A percentile compares a stretch with the other conserved stretches of the same genome.
Evolutionary conservation across 2,113 vertebrate species (phyloP).

Genomic region (Percina caprodes): DNA sequence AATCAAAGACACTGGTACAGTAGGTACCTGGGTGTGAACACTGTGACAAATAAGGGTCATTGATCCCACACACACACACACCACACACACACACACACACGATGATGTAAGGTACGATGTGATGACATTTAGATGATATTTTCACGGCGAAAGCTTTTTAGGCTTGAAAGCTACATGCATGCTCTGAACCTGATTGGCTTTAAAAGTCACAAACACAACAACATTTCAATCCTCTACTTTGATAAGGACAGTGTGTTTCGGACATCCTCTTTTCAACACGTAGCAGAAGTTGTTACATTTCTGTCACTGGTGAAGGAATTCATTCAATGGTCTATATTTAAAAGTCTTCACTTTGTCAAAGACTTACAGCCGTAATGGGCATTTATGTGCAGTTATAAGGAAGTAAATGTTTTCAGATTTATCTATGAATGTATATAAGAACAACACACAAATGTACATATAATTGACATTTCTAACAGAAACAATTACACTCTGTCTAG

Average conservation of each 20-base stretch:
- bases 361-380: not conserved
- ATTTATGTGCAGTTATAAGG: constrained; percentile 1
- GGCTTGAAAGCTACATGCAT: constrained; percentile 33
- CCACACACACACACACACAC: not conserved
- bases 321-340: not conserved
- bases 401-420: not conserved
- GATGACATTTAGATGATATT: constrained; percentile 78
- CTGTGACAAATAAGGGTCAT: constrained; percentile 60
- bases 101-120: constrained; percentile 38
- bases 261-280: not conserved
- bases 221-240: constrained; percentile 28
- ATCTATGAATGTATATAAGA: not conserved
- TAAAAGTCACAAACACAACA: constrained; percentile 47
- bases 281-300: not conserved
- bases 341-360: constrained; percentile 7
- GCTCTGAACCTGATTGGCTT: constrained; percentile 37
- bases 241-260: not conserved
- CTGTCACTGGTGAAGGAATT: not conserved
- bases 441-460: not conserved
- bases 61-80: not conserved
- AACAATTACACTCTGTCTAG: not conserved
- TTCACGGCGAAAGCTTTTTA: constrained; percentile 46
- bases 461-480: constrained; percentile 2
- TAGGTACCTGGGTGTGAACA: constrained; percentile 23
- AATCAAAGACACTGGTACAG: constrained; percentile 29